A percentile compares a stretch with the other conserved stretches of the same genome.
Conservation (phyloP, 2,797 vertebrate genomes). For the Picus viridis region DNA sequence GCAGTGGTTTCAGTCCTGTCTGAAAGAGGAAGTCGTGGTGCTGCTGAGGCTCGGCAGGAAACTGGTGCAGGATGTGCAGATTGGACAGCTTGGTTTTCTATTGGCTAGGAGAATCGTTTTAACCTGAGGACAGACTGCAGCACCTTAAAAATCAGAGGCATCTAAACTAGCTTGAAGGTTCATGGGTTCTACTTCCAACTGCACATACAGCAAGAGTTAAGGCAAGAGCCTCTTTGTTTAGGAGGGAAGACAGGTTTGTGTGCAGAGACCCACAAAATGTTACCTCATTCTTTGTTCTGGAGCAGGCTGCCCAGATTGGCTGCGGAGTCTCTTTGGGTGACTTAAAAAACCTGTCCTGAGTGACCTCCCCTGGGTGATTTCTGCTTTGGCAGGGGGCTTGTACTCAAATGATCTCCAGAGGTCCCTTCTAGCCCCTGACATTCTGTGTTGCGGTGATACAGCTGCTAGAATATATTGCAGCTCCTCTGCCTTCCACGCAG, state of each 20-base stretch:
- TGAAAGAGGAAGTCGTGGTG: constrained; percentile 36
- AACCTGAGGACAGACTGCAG: background rate
- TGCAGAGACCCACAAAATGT: background rate
- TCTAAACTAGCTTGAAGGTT: background rate
- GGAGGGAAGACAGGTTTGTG: background rate
- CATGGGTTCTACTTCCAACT: background rate
- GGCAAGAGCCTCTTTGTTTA: background rate
- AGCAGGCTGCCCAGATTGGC: no score
- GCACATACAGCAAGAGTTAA: fast-evolving
- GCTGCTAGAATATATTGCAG: background rate
- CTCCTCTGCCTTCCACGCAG: background rate
- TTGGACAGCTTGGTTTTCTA: constrained; percentile 31
- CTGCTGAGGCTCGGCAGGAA: constrained; percentile 14
- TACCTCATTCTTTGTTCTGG: background rate
- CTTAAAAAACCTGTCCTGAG: no score
- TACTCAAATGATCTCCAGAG: no score
- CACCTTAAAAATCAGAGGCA: background rate
- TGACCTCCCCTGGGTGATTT: no score
- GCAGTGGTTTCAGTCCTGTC: background rate
- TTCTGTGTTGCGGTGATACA: no score
- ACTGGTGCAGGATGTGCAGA: background rate
- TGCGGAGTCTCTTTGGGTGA: no score
- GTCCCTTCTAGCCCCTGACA: no score
- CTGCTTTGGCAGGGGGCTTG: no score
- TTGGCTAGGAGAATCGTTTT: background rate